Evolutionary conservation across 2,113 vertebrate genomes (phyloP), one percentile per base, ranked within the genome.

Genomic region (Brachionichthys hirsutus): DNA sequence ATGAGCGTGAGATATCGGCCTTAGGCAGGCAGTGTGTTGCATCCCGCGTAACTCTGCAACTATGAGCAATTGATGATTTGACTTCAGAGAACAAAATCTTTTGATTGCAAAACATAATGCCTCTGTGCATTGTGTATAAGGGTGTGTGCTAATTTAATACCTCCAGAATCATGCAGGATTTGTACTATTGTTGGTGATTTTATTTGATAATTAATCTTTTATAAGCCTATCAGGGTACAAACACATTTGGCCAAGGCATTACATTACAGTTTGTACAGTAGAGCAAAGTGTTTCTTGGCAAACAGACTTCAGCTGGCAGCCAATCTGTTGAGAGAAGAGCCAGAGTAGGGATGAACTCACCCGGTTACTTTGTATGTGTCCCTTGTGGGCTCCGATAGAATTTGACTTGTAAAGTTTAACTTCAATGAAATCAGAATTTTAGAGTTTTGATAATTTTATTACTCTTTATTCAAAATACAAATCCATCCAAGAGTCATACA

Each of bases 121-220:
- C 36, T 38, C 9, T 38, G 36, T 38, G 36, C 10, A 38, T 38
- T 38, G 19, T 53, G 48, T 49, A 10, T 30, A 43, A 14, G 42
- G 10, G 54, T 15, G 40, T 9, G 11, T 44, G 13, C 14, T 52
- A 40, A 46, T 62, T 60, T 48, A 2, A 67, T 19, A 68, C 24
- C 34, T 46, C 3, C 11, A 22, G 9, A 22, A 53, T 70, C 22
- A 16, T 0, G 0, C 7, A 61, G 68, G 46, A 77, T 62, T 82
- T 75, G 44, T 56, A 46, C 51, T 62, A 62, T 81, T 61, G 62
- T 60, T 66, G 6, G 35, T 55, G 53, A 74, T 49, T 75, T 83
- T 73, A 73, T 73, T 63, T 64, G 42, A 67, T 68, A 63, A 82
- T 85, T 76, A 77, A 78, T 83, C 67, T 83, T 80, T 80, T 63